phyloP scores from a whole-genome alignment of 2,888 invertebrate species.

The Druceiella hillmani region DNA sequence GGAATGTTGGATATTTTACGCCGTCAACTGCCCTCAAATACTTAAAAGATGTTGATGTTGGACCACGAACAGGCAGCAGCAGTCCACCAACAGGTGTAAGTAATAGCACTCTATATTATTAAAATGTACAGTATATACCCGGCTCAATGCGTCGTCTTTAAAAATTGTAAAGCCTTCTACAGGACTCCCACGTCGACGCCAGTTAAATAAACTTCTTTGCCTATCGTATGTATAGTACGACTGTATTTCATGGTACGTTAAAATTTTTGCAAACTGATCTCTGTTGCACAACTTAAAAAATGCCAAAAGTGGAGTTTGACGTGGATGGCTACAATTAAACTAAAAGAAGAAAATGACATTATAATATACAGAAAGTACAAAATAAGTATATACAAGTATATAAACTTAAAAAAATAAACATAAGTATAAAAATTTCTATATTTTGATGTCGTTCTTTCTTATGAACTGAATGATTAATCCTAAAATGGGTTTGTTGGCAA shows the following conservation, averaged over 20 bases:
- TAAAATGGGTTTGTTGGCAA: no score
- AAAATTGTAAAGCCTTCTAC: slow-evolving; percentile 22
- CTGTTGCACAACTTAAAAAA: slow-evolving; percentile 19
- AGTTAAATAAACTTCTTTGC: slow-evolving; percentile 18
- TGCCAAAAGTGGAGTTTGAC: slow-evolving; percentile 20
- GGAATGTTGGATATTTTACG: slow-evolving; percentile 20
- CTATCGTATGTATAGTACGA: slow-evolving; percentile 17
- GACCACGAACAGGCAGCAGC: slow-evolving; percentile 26
- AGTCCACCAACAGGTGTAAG: slow-evolving; percentile 24
- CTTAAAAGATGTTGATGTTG: slow-evolving; percentile 28
- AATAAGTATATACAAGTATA: no score
- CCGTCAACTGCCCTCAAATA: slow-evolving; percentile 18
- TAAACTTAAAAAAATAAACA: no score
- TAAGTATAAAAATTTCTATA: no score
- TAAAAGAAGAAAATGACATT: no score
- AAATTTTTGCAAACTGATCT: slow-evolving; percentile 22
- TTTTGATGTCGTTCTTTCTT: no score
- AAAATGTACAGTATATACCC: slow-evolving; percentile 22
- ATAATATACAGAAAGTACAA: no score
- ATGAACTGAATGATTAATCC: no score
- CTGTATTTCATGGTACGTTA: slow-evolving; percentile 17
- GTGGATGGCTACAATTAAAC: no score
- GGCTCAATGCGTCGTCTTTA: slow-evolving; percentile 22
- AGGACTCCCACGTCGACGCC: slow-evolving; percentile 19
- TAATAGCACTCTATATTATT: slow-evolving; percentile 23